phyloP scores from a whole-genome alignment of 2,797 vertebrate genomes.

The Semotilus atromaculatus region DNA sequence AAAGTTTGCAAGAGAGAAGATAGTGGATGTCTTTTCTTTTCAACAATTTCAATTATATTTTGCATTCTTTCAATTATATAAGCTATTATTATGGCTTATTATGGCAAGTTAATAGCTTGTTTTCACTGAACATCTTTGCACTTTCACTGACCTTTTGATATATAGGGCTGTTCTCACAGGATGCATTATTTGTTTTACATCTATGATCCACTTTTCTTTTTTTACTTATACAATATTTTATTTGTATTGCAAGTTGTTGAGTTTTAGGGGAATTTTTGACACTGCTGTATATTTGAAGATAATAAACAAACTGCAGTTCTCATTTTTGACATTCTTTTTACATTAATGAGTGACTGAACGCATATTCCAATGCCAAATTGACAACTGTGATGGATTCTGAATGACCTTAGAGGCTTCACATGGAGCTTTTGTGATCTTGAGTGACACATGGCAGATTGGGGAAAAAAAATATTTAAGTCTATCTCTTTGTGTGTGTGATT shows the following conservation, averaged over 20 bases:
- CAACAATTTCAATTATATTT: neutral
- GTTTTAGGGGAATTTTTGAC: neutral
- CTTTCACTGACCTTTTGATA: neutral
- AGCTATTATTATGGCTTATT: no score
- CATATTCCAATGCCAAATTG: neutral
- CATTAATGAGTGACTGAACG: neutral
- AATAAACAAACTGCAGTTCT: neutral
- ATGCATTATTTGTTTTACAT: neutral
- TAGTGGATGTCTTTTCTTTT: neutral
- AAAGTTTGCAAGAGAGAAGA: neutral
- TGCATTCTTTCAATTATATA: neutral
- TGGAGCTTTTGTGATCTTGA: conserved; percentile 9
- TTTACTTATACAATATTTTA: neutral
- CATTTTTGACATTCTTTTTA: neutral
- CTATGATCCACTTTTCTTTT: neutral
- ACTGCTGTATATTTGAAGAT: neutral
- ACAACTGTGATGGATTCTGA: neutral
- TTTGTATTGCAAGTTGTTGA: neutral
- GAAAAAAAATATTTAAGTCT: neutral
- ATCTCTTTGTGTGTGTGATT: conserved; percentile 8
- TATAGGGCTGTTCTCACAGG: neutral
- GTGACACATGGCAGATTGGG: conserved; percentile 4
- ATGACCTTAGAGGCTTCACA: neutral
- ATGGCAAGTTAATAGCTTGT: no score
- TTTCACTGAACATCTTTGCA: no score